Conservation (phyloP, 1,140 invertebrate genomes). For the Drosophila pachea region DNA sequence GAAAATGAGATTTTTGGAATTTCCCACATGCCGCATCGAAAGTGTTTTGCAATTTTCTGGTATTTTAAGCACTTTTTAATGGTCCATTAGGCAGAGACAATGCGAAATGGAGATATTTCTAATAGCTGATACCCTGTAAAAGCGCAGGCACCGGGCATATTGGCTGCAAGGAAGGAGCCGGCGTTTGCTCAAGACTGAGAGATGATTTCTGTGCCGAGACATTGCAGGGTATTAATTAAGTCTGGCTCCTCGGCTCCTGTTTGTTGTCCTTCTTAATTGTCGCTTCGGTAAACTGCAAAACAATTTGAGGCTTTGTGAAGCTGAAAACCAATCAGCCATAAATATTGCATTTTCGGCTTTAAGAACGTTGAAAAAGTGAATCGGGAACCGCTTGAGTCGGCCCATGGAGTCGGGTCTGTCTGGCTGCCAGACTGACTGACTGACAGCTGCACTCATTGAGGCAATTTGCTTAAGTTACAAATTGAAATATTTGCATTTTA, state of each 20-base stretch:
- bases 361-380: too few species aligned
- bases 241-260: not conserved
- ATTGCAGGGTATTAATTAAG: too few species aligned
- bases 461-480: constrained; percentile 78
- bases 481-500: constrained; percentile 79
- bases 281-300: constrained; percentile 43
- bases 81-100: constrained; percentile 13
- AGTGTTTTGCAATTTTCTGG: constrained; percentile 7
- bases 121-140: not conserved
- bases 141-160: not conserved
- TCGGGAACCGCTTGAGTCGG: too few species aligned
- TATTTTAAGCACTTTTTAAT: constrained; percentile 15
- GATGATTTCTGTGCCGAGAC: too few species aligned
- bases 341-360: constrained; percentile 50
- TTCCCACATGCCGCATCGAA: not conserved
- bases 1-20: not conserved
- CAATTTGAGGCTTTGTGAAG: constrained; percentile 57
- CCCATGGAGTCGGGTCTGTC: not conserved
- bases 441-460: constrained; percentile 77
- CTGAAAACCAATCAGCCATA: constrained; percentile 59
- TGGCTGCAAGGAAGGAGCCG: not conserved
- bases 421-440: constrained; percentile 38
- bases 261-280: constrained; percentile 47
- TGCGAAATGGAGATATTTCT: not conserved
- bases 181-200: not conserved